Conservation (phyloP, 2,888 invertebrate genomes). For the Entomobrya multifasciata region DNA sequence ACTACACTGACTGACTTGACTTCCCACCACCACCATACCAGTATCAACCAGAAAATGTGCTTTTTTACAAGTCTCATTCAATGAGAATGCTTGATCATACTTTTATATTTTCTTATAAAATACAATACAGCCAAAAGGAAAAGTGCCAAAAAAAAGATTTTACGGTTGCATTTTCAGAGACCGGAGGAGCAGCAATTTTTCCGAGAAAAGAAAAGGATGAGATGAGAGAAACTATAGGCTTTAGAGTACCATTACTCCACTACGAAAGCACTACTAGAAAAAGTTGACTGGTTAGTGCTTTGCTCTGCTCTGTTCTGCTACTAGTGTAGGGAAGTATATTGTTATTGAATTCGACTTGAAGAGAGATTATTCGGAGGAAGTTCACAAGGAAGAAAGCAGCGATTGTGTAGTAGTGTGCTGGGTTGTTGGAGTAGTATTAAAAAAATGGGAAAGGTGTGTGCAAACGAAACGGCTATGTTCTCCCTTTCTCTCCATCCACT, state of each 20-base stretch:
- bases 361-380: constrained; percentile 22
- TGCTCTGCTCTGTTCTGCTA: background rate
- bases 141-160: constrained; percentile 8
- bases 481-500: background rate
- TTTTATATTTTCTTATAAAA: too few species aligned
- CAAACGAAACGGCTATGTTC: background rate
- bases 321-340: constrained; percentile 6
- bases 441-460: constrained; percentile 24
- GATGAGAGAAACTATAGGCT: background rate
- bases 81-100: too few species aligned
- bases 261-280: background rate
- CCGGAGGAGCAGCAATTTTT: too few species aligned
- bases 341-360: constrained; percentile 42
- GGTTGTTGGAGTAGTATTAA: background rate
- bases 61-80: background rate
- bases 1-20: background rate
- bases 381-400: constrained; percentile 2
- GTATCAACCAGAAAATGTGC: constrained; percentile 2
- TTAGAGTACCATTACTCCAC: background rate
- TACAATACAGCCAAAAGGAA: background rate
- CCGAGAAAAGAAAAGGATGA: background rate
- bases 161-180: too few species aligned
- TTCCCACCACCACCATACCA: background rate
- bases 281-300: background rate
- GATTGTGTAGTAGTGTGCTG: background rate